Evolutionary conservation across 2,113 vertebrate species (phyloP).

Genomic region (Rhinopomastus cyanomelas): DNA sequence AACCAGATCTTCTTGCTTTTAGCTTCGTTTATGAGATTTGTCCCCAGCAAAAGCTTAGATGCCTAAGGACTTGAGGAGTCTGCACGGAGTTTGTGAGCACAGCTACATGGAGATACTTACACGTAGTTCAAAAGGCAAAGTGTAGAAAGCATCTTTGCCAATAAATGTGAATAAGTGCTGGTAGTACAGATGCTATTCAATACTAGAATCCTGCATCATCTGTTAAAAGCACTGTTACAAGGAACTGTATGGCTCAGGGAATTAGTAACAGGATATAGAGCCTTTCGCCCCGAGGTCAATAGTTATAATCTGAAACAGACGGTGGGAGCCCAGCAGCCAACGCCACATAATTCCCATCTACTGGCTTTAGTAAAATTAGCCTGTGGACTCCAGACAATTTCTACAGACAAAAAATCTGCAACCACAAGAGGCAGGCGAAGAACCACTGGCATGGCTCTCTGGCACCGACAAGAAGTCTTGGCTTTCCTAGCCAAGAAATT

Average conservation of each 20-base stretch:
- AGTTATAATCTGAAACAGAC: conserved; percentile 26
- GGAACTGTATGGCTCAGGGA: background rate
- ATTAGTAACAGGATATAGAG: conserved; percentile 23
- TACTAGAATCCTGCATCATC: conserved; percentile 9
- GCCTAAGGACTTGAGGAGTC: background rate
- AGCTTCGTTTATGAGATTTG: background rate
- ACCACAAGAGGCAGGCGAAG: background rate
- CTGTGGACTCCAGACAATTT: conserved; percentile 14
- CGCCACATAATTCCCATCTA: background rate
- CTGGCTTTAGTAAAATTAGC: conserved; percentile 5
- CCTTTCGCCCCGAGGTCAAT: conserved; percentile 29
- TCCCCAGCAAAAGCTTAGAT: background rate
- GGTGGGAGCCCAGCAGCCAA: background rate
- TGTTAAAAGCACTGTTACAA: background rate
- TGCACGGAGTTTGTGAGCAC: background rate
- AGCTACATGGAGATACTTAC: background rate
- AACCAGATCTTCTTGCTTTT: background rate
- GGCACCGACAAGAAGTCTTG: background rate
- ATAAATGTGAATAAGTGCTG: conserved; percentile 1
- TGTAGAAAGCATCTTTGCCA: background rate
- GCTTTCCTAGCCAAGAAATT: background rate
- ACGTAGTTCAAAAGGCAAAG: background rate
- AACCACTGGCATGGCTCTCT: background rate
- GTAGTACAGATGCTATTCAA: conserved; percentile 8
- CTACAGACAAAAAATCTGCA: background rate